Evolutionary conservation across 2,113 vertebrate genomes (phyloP).

Genomic region (Amphilophus citrinellus): DNA sequence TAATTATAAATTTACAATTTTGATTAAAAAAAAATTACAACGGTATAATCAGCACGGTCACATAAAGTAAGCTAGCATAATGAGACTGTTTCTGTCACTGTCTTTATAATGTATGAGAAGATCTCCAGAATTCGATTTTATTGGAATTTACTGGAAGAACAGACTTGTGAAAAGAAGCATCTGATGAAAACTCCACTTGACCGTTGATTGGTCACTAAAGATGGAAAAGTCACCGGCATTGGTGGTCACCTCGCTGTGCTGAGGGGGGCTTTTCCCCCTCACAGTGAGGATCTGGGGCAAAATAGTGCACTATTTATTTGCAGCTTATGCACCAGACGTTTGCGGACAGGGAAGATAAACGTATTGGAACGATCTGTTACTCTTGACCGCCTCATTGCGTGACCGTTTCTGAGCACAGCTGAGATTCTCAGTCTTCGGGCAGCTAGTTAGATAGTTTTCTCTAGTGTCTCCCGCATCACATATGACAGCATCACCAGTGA

Average conservation of each 20-base stretch:
- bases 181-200: background rate
- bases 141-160: background rate
- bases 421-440: no score
- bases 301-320: no score
- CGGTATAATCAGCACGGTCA: background rate
- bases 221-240: background rate
- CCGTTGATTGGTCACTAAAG: rapidly evolving
- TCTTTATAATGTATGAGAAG: background rate
- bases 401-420: no score
- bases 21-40: background rate
- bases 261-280: background rate
- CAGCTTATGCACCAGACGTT: no score
- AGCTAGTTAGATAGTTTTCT: background rate
- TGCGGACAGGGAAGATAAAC: no score
- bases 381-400: no score
- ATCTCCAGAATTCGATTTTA: background rate
- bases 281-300: background rate
- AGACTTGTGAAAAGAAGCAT: background rate
- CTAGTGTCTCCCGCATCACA: background rate
- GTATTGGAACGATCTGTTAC: no score
- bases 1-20: background rate
- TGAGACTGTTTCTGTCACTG: no score
- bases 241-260: no score
- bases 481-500: background rate
- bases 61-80: background rate